Base-by-base conservation (phyloP, 2,797 vertebrate genomes). In the Microchirus variegatus region DNA sequence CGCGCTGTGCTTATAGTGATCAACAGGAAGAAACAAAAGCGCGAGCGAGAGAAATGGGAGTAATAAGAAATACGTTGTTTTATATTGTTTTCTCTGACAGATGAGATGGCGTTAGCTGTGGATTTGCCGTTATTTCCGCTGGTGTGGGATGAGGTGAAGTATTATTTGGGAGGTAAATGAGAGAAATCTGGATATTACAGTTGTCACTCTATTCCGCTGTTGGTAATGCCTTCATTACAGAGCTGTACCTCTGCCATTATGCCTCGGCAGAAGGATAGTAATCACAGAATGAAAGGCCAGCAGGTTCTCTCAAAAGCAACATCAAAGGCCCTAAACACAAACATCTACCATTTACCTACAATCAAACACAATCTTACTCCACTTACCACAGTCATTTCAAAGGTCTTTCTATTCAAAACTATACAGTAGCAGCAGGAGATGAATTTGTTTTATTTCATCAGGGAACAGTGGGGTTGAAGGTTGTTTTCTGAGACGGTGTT, bases 351-450 rank as follows among this genome's bases (percentile, higher is more conserved):
- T 89, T 89, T 89, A 88, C 81, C 67, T 87, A 70, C 86, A 88
- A 88, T 91, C 88, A 90, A 84, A 90, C 71, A 73, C 80, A 86
- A 89, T 89, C 81, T 88, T 69, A 68, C 73, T 67, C 67, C 73
- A 81, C 83, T 86, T 78, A 78, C 53, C 50, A 0, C 46, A 36
- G 67, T 84, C 50, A 90, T 89, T 91, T 84, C 43, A 11, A 44
- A 61, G 59, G 68, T 35, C 61, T 60, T 74, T 80, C 83, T 53
- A 70, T 75, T 58, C 59, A 49, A 67, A 85, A 75, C 67, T 53
- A 63, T 64, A 76, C 59, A 49, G 65, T 18, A 55, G 64, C 73
- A 69, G 64, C 66, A 74, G 71, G 64, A 81, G 74, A 87, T 79
- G 48, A 67, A 78, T 85, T 72, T 60, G 15, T 81, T 85, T 80